Percentiles rank a stretch among this genome's conserved stretches.
Evolutionary conservation across 2,888 invertebrate species (phyloP).

Genomic region (Sinotaia quadrata): DNA sequence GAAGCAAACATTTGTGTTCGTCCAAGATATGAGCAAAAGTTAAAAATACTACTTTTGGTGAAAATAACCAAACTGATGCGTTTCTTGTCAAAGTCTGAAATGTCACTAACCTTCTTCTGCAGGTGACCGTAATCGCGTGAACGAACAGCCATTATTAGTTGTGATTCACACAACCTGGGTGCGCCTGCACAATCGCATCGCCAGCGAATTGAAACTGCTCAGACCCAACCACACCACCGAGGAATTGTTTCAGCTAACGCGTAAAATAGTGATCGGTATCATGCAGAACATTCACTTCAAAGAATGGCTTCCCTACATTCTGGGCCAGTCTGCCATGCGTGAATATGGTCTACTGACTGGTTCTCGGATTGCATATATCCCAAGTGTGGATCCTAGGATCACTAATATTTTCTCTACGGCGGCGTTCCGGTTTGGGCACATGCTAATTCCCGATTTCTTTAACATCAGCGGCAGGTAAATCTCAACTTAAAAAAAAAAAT

Average conservation of each 20-base stretch:
- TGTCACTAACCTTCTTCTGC: too few relatives aligned
- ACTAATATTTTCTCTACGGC: conserved; percentile 24
- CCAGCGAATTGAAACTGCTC: not conserved
- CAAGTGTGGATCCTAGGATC: conserved; percentile 27
- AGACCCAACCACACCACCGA: conserved; percentile 6
- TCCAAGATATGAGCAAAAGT: too few relatives aligned
- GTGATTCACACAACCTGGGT: conserved; percentile 18
- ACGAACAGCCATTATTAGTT: conserved; percentile 14
- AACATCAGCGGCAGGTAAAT: conserved; percentile 8
- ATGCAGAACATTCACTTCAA: conserved; percentile 30
- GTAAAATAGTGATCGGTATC: conserved; percentile 17
- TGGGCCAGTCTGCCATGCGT: not conserved
- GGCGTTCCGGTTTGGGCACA: conserved; percentile 27
- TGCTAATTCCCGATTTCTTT: conserved; percentile 9
- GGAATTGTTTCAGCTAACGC: conserved; percentile 16
- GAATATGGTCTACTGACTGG: conserved; percentile 10
- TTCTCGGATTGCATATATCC: not conserved
- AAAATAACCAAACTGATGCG: too few relatives aligned
- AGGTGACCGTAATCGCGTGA: conserved; percentile 15
- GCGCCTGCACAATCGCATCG: conserved; percentile 20
- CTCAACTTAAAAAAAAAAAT: not conserved
- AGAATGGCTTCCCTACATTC: conserved; percentile 24
- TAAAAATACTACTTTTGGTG: too few relatives aligned
- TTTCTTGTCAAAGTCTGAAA: too few relatives aligned
- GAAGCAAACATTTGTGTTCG: too few relatives aligned